Conservation (phyloP, 2,888 invertebrate genomes). For the Drosophila ochracea region DNA sequence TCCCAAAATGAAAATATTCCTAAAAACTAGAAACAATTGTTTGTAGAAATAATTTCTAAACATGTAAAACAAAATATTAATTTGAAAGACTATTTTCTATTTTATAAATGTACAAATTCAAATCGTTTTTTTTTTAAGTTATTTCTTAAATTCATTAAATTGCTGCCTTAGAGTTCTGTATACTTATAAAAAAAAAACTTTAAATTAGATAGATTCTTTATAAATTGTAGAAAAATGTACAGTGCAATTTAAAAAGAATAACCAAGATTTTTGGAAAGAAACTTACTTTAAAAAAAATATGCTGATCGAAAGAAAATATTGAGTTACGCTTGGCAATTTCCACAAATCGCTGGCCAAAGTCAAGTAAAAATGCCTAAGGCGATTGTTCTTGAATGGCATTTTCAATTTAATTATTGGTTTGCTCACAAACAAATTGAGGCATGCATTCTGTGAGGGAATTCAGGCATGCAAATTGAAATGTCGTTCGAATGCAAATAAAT, state of each 20-base stretch:
- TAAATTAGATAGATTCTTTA: not conserved
- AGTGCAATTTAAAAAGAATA: no score
- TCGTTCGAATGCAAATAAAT: not conserved
- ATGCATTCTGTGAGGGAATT: not conserved
- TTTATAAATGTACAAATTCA: not conserved
- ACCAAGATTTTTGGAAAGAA: no score
- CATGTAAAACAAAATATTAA: not conserved
- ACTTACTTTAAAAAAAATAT: no score
- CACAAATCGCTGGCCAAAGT: not conserved
- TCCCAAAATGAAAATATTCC: not conserved
- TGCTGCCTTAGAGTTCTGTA: not conserved
- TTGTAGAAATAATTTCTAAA: not conserved
- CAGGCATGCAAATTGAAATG: conserved; percentile 1
- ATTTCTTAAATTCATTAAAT: not conserved
- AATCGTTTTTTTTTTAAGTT: not conserved
- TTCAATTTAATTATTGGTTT: conserved; percentile 8
- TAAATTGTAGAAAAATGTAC: no score
- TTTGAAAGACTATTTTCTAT: not conserved
- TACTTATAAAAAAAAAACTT: not conserved
- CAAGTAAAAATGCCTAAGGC: not conserved
- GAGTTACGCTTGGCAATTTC: not conserved
- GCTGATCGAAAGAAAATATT: no score
- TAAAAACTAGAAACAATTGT: not conserved
- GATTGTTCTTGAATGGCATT: not conserved
- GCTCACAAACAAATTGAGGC: not conserved